Evolutionary conservation across 1,140 invertebrate genomes (phyloP), one percentile per base, ranked within the genome.

Genomic region (Subanguina moxae): DNA sequence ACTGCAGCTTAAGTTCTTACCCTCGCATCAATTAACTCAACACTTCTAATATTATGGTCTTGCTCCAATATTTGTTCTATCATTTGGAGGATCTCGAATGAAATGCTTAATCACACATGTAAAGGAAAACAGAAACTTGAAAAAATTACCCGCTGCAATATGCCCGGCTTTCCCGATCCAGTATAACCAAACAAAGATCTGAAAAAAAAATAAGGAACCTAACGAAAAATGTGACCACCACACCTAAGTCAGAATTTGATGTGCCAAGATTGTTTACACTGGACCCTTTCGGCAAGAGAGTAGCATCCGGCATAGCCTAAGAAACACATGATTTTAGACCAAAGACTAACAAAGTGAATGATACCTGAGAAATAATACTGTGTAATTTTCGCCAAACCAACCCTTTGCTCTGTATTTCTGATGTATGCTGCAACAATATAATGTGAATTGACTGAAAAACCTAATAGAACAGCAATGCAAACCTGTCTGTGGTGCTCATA

Each of bases 211-310:
- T 38, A 38, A 11, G 11, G 32, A 38, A 38, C 3, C 32, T 38
- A 38, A 38, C 32, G 3, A 38, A 38, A 38, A 38, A 38, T 38
- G 3, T 38, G 32, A 11, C 3, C 11, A 52, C 48, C 48, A 38
- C 11, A 52, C 48, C 48, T 52, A 52, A 52, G 48, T 52, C 48
- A 8, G 48, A 52, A 0, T 28, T 65, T 23, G 9, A 27, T 17
- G 67, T 70, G 19, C 65, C 57, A n/a, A 70, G 52, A 30, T 70
- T 70, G 27, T 43, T 70, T 1, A 70, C 45, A 17, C 67, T 69
- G 21, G 68, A 70, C 15, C 68, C 68, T 52, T 52, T 52, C 15
- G 3, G n/a, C 23, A 52, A 15, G 17, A 52, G 48, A 52, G n/a
- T 8, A 19, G 48, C n/a, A 7, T 25, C 48, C 48, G 48, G 48